Conservation (phyloP, 1,140 invertebrate species). For the Melitaea cinxia region DNA sequence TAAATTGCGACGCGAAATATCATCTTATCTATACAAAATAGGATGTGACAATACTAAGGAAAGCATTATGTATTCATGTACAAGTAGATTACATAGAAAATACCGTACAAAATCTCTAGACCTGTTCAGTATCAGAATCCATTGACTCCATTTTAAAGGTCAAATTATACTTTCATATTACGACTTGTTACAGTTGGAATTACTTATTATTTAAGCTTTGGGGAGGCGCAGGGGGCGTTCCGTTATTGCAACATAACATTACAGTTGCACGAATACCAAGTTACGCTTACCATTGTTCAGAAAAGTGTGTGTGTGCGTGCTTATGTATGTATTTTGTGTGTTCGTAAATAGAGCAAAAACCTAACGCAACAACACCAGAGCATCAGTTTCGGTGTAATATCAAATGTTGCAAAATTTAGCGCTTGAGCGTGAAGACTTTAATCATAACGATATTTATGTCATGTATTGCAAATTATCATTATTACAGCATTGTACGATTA, state of each 20-base stretch:
- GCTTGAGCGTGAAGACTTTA: constrained; percentile 10
- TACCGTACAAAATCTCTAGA: no score
- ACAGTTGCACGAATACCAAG: constrained; percentile 26
- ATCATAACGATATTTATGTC: not conserved
- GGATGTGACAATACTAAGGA: no score
- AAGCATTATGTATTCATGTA: no score
- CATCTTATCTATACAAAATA: no score
- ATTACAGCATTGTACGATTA: not conserved
- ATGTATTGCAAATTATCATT: not conserved
- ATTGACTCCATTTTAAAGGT: constrained; percentile 20
- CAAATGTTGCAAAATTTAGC: constrained; percentile 11
- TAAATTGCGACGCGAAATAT: no score
- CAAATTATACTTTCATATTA: constrained; percentile 14
- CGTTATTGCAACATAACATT: constrained; percentile 53
- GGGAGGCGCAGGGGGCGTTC: constrained; percentile 38
- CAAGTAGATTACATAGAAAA: no score
- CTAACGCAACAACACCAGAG: constrained; percentile 16
- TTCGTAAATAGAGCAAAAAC: constrained; percentile 47
- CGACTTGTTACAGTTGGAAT: not conserved
- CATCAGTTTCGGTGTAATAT: constrained; percentile 5
- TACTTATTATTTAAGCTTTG: constrained; percentile 17
- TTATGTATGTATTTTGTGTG: constrained; percentile 5
- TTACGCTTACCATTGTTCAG: constrained; percentile 45
- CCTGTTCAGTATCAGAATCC: constrained; percentile 3
- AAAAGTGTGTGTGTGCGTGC: no score